These are phyloP conservation scores for Drosophila paranaensis DNA, from an alignment of 2,888 invertebrate genomes.

Conservation along the genomic window DNA sequence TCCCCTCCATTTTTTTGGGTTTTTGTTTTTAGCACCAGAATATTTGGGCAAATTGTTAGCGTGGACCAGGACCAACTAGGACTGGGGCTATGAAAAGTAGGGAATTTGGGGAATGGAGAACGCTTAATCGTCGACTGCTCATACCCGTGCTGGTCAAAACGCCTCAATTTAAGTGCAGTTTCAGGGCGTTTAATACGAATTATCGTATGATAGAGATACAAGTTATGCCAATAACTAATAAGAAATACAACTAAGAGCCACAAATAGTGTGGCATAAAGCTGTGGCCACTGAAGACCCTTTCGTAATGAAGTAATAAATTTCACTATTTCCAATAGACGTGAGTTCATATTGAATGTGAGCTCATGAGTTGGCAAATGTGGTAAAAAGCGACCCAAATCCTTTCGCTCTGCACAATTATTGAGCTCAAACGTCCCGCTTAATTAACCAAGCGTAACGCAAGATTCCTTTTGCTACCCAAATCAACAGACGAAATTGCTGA, in stretches of 20 bases:
- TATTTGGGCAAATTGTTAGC: conserved; percentile 21
- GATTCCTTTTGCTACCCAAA: conserved; percentile 52
- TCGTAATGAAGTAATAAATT: conserved; percentile 10
- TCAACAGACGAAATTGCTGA: conserved; percentile 63
- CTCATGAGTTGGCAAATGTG: conserved; percentile 17
- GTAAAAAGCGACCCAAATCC: conserved; percentile 18
- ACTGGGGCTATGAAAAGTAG: not conserved
- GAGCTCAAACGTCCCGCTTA: conserved; percentile 55
- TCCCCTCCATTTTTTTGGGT: not conserved
- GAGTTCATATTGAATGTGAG: not conserved
- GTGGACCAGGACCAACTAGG: not conserved
- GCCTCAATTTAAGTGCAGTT: conserved; percentile 20
- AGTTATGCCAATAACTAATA: not conserved
- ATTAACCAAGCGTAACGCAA: conserved; percentile 61
- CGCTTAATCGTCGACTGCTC: conserved; percentile 14
- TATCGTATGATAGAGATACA: not conserved
- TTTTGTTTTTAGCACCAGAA: not conserved
- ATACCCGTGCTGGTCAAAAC: not conserved
- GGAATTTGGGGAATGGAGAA: not conserved
- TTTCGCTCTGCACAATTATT: conserved; percentile 29
- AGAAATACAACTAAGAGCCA: not conserved
- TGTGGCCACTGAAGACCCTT: not conserved
- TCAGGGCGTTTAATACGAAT: not conserved
- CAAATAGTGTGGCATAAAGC: no score
- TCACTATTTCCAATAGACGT: not conserved